phyloP scores from a whole-genome alignment of 1,140 invertebrate genomes.

The Lycorma delicatula region DNA sequence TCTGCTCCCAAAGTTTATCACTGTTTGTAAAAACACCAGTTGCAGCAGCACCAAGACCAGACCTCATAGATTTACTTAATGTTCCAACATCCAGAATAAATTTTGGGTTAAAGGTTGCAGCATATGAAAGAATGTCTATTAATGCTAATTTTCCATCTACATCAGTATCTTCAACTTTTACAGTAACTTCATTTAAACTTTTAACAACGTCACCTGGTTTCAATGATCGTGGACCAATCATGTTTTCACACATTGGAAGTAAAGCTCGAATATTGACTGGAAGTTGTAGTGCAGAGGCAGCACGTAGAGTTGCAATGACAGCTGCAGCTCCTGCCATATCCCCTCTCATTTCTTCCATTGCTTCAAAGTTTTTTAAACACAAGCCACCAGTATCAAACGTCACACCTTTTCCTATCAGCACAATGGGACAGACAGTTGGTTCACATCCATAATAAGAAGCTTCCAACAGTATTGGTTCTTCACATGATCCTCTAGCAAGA shows the following conservation, averaged over 20 bases:
- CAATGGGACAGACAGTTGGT: constrained; percentile 38
- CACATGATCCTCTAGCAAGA: constrained; percentile 49
- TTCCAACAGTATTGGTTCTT: constrained; percentile 54
- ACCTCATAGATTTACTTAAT: constrained; percentile 47
- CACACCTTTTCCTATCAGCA: constrained; percentile 47
- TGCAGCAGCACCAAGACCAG: constrained; percentile 45
- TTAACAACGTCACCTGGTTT: constrained; percentile 55
- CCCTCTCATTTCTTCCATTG: constrained; percentile 52
- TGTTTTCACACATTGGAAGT: constrained; percentile 55
- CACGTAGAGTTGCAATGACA: constrained; percentile 44
- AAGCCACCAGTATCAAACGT: constrained; percentile 61
- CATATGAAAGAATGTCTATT: constrained; percentile 54
- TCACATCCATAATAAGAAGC: constrained; percentile 43
- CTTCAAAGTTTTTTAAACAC: constrained; percentile 46
- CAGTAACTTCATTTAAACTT: constrained; percentile 54
- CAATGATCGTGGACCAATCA: constrained; percentile 50
- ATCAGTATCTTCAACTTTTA: constrained; percentile 56
- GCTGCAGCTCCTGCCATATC: constrained; percentile 61
- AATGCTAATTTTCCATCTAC: constrained; percentile 54
- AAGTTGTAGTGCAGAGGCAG: constrained; percentile 44
- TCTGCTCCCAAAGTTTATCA: constrained; percentile 40
- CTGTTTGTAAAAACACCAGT: constrained; percentile 50
- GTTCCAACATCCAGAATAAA: constrained; percentile 54
- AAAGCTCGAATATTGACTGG: constrained; percentile 47
- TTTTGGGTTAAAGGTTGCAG: constrained; percentile 48